These are phyloP conservation scores for Chionomys nivalis DNA, from an alignment of 2,113 vertebrate species.

Conservation along the genomic window DNA sequence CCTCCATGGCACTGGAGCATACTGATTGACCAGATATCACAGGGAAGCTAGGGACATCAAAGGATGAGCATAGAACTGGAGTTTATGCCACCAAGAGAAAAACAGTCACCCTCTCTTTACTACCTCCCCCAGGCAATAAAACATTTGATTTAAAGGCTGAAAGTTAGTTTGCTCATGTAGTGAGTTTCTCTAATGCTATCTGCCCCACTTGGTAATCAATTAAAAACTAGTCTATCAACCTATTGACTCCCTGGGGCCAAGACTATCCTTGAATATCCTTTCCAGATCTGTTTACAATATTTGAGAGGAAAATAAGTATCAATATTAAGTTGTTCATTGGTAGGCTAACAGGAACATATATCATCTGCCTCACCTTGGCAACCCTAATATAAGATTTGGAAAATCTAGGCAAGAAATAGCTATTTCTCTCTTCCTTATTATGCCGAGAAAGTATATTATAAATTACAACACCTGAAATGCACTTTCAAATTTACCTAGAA, in stretches of 20 bases:
- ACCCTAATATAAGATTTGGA: not conserved
- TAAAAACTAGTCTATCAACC: not conserved
- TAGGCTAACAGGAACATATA: not conserved
- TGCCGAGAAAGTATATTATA: not conserved
- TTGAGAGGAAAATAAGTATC: not conserved
- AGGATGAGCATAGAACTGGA: not conserved
- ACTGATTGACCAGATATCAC: conserved; percentile 16
- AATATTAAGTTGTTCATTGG: not conserved
- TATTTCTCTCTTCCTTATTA: not conserved
- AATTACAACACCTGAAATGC: not conserved
- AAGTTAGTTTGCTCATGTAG: not conserved
- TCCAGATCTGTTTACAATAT: not conserved
- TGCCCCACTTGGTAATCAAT: not conserved
- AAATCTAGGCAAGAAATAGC: not conserved
- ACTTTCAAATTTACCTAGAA: conserved; percentile 50
- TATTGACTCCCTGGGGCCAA: not conserved
- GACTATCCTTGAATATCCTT: not conserved
- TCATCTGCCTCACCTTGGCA: not conserved
- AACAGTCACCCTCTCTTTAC: not conserved
- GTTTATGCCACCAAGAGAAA: not conserved
- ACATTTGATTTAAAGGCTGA: conserved; percentile 53
- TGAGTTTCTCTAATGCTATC: not conserved
- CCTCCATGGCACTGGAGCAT: not conserved
- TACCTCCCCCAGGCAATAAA: not conserved
- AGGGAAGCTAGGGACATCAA: not conserved